Base-by-base conservation (phyloP, 2,113 vertebrate genomes). In the Erythrolamprus reginae region DNA sequence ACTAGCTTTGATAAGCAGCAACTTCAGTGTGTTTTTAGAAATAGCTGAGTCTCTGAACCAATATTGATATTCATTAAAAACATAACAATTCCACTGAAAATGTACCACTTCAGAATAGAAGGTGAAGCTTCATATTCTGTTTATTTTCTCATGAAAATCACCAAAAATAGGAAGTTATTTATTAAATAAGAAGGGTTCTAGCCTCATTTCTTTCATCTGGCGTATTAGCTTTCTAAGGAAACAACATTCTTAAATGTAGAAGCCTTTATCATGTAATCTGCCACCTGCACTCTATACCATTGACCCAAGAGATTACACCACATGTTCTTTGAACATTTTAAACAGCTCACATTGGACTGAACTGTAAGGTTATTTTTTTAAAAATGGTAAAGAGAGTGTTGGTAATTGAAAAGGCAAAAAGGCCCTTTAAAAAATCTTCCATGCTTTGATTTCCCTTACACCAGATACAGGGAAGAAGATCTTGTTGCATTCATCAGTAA, bases 401-500 rank as follows among this genome's bases (percentile, higher is more conserved):
- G 91, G 90, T 92, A 93, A 94, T 10, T 93, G 90, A 93, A 94
- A 95, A 93, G 83, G 5, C 9, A 50, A 92, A 88, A 93, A 90
- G 55, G 87, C 0, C 1, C 0, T 70, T 55, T 58, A 84, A 91
- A 89, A 95, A 52, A 28, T 91, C 89, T 86, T 87, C 90, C 90
- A 93, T 91, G 93, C 90, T 91, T 93, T 84, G 88, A 93, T 92
- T 94, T 95, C 58, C 83, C 92, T 51, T 82, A 42, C 93, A 90
- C 87, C 90, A 84, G 92, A 91, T 88, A 94, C 85, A 91, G 52
- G 82, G 42, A 94, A 84, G 56, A 93, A 93, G 93, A 93, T 96
- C 95, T 91, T 93, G 90, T 96, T 95, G 94, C 95, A 94, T 38
- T 89, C 83, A 94, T 87, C 93, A 93, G 90, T 92, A 95, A 93